A percentile compares a stretch with the other conserved stretches of the same genome.
phyloP scores from a whole-genome alignment of 2,797 vertebrate species.

The Sparidentex hasta region DNA sequence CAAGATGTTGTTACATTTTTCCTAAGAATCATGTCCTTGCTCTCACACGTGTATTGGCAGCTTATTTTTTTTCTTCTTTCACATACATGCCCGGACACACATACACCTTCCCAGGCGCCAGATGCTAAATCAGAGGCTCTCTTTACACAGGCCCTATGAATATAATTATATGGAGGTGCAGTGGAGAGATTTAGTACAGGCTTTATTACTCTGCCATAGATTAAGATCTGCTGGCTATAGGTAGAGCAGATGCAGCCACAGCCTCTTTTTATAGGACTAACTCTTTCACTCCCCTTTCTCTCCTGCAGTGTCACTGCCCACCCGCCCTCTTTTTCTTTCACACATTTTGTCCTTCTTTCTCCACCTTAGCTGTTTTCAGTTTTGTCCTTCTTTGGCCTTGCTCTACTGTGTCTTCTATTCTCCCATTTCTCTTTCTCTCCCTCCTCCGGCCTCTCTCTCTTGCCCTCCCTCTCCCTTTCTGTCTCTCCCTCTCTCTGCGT shows the following conservation, averaged over 20 bases:
- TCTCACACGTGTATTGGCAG: constrained; percentile 23
- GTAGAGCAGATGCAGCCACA: constrained; percentile 75
- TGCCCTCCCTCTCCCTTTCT: constrained; percentile 2
- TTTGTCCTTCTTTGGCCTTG: constrained; percentile 78
- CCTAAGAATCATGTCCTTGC: constrained; percentile 16
- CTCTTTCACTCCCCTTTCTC: constrained; percentile 45
- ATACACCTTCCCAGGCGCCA: constrained; percentile 17
- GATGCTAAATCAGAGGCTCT: constrained; percentile 69
- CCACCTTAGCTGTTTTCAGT: constrained; percentile 56
- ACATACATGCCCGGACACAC: constrained; percentile 50
- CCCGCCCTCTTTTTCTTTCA: constrained; percentile 44
- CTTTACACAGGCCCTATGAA: constrained; percentile 78
- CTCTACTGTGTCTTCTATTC: constrained; percentile 58
- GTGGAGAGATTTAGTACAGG: constrained; percentile 79
- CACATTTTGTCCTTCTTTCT: constrained; percentile 68
- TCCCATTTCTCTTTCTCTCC: constrained; percentile 18
- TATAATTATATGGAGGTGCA: constrained; percentile 81
- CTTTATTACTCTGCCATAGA: constrained; percentile 80
- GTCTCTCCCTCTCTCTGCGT: constrained; percentile 28
- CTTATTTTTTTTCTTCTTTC: constrained; percentile 3
- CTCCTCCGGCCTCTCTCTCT: neutral
- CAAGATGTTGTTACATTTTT: constrained; percentile 38
- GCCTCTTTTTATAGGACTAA: constrained; percentile 66
- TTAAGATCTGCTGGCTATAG: constrained; percentile 82
- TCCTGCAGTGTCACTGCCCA: constrained; percentile 45